Evolutionary conservation across 1,140 invertebrate genomes (phyloP).

Genomic region (Dufourea novaeangliae): DNA sequence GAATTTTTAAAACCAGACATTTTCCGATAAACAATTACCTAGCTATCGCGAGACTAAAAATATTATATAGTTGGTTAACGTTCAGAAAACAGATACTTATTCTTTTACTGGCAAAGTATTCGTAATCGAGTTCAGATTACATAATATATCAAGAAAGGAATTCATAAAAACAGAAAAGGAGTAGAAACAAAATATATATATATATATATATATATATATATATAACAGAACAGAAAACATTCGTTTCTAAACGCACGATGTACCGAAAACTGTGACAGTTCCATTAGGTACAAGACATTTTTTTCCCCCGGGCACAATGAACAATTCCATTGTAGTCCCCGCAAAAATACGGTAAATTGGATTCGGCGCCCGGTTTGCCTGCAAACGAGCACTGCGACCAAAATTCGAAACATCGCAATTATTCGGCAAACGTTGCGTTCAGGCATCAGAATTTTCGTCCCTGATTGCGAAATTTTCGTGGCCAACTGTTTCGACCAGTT

Average conservation of each 20-base stretch:
- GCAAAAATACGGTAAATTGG: slow-evolving; percentile 4
- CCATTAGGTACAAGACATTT: neutral
- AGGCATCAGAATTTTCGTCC: slow-evolving; percentile 7
- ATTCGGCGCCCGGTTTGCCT: neutral
- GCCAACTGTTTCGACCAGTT: neutral
- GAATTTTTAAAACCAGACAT: too few relatives aligned
- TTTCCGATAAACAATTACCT: too few relatives aligned
- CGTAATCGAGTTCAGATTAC: too few relatives aligned
- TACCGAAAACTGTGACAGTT: slow-evolving; percentile 1
- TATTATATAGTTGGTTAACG: too few relatives aligned
- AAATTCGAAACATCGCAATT: neutral
- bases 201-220: too few relatives aligned
- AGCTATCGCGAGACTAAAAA: too few relatives aligned
- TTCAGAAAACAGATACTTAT: too few relatives aligned
- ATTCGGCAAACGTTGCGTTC: neutral
- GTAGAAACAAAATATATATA: too few relatives aligned
- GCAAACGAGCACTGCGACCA: slow-evolving; percentile 9
- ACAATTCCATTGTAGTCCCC: neutral
- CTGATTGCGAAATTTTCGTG: neutral
- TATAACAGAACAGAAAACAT: neutral
- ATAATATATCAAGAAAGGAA: too few relatives aligned
- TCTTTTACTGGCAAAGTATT: too few relatives aligned
- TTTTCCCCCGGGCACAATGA: neutral
- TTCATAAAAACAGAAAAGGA: too few relatives aligned
- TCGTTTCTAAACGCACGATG: slow-evolving; percentile 8